Evolutionary conservation across 2,113 vertebrate genomes (phyloP), one percentile per base, ranked within the genome.

Genomic region (Megaceryle maxima): DNA sequence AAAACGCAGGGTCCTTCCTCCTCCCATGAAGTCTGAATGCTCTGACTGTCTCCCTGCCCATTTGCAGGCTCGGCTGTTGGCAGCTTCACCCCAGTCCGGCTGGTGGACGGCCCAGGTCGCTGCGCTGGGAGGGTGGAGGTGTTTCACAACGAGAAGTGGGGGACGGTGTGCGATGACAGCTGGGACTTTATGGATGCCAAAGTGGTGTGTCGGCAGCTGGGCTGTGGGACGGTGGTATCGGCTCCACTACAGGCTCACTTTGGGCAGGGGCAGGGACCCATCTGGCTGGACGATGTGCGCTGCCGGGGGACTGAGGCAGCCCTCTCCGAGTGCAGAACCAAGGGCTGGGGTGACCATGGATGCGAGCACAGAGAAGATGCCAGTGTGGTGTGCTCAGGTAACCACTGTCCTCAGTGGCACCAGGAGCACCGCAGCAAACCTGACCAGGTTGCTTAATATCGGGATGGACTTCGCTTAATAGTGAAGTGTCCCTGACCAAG

Each of bases 71-170:
- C 78, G 0, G 59, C 3, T 2, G 25, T 55, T 11, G 83, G 78
- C 81, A 35, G 20, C 10, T 24, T 92, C 4, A 5, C 51, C 16
- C 84, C 79, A 0, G 6, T 97, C 20, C 91, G 86, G 6, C 31
- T 97, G 44, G 73, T 48, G 39, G 41, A 83, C 0, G 96, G 97
- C 8, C 55, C 75, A 5, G 21, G 67, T 4, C 75, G 3, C 80
- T 98, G 97, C 4, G 70, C 85, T 0, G 96, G 97, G 6, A 80
- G 95, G 63, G 88, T 98, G 3, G 96, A 97, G 39, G 85, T 97
- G 53, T 33, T 92, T 11, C 53, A 96, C 53, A 2, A 33, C 1
- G 70, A 82, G 16, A 59, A 69, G 6, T 97, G 97, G 97, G 97
- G 97, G 41, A 95, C 96, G 0, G 94, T 96, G 28, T 96, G 96